A percentile compares a stretch with the other conserved stretches of the same genome.
These are phyloP conservation scores for Apis dorsata DNA, from an alignment of 1,140 invertebrate genomes.

Conservation along the genomic window DNA sequence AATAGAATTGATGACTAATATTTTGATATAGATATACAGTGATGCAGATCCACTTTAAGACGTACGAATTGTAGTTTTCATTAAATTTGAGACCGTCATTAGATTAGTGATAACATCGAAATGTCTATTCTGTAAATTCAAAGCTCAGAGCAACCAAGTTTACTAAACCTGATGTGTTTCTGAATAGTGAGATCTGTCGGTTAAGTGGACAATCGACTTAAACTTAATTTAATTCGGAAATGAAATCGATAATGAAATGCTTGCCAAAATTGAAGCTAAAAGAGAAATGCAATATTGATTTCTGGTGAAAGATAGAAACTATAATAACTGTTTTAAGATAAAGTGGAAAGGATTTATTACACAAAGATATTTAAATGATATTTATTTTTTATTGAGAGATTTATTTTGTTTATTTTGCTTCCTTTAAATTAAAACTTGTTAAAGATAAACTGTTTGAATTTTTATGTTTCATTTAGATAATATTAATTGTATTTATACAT, in stretches of 20 bases:
- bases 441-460: background rate
- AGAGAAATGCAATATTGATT: background rate
- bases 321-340: background rate
- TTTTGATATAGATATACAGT: too few relatives aligned
- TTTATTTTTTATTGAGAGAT: background rate
- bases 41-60: too few relatives aligned
- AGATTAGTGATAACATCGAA: background rate
- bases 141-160: background rate
- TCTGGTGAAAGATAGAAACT: background rate
- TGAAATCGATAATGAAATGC: slow-evolving; percentile 27
- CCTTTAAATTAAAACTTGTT: background rate
- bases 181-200: background rate
- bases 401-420: background rate
- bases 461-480: too few relatives aligned
- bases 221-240: background rate
- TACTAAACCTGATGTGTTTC: slow-evolving; percentile 1
- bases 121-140: background rate
- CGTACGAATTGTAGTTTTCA: background rate
- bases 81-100: background rate
- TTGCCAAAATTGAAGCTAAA: background rate
- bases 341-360: background rate
- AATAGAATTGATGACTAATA: too few relatives aligned
- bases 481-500: too few relatives aligned
- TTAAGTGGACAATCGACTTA: slow-evolving; percentile 11
- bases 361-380: background rate